phyloP scores from a whole-genome alignment of 2,797 vertebrate genomes.

The Anas acuta region DNA sequence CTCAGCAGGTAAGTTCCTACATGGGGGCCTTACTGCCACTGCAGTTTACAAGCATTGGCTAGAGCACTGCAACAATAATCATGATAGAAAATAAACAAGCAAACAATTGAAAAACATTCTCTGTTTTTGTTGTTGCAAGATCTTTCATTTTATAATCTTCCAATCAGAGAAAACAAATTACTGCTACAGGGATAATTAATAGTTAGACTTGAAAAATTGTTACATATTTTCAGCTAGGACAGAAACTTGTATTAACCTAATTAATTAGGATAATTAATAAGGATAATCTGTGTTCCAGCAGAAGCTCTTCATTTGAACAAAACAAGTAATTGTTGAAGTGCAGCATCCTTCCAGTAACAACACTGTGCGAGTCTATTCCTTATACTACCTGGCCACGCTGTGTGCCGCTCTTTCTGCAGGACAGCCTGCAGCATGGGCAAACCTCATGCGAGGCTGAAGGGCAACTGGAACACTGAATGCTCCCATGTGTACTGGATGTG shows the following conservation, averaged over 20 bases:
- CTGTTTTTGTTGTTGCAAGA: not conserved
- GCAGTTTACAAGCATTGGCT: not conserved
- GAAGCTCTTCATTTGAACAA: not conserved
- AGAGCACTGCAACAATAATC: not conserved
- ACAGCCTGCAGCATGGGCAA: no score
- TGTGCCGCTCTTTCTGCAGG: not conserved
- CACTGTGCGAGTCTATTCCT: no score
- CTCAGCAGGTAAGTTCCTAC: not conserved
- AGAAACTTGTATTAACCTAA: not conserved
- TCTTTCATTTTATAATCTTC: not conserved
- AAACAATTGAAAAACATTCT: not conserved
- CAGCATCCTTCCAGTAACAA: not conserved
- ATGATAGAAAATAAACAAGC: not conserved
- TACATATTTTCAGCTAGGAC: not conserved
- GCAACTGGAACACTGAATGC: not conserved
- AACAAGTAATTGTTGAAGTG: not conserved
- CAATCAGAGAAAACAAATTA: not conserved
- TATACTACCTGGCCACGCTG: fast-evolving
- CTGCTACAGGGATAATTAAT: not conserved
- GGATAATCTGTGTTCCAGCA: not conserved
- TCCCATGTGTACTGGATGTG: not conserved
- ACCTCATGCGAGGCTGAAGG: no score
- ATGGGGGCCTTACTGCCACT: not conserved
- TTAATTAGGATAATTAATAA: not conserved
- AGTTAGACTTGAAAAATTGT: not conserved